These are phyloP conservation scores for Phalacrocorax pelagicus DNA, from an alignment of 2,113 vertebrate genomes.

Conservation along the genomic window DNA sequence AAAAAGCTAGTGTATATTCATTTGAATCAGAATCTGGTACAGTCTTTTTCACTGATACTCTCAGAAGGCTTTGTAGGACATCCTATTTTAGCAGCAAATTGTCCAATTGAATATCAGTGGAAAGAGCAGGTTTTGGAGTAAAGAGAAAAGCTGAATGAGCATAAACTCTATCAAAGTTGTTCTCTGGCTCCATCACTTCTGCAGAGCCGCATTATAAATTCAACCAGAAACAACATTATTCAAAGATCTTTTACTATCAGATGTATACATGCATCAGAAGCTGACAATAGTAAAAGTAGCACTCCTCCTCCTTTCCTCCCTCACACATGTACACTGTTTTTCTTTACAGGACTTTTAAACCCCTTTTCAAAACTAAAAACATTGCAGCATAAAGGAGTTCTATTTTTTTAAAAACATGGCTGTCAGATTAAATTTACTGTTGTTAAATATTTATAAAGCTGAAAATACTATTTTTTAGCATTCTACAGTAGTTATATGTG, in stretches of 20 bases:
- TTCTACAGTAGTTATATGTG: not conserved
- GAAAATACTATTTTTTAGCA: not conserved
- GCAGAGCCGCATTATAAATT: not conserved
- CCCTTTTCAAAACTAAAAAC: not conserved
- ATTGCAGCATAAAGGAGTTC: not conserved
- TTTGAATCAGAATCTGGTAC: not conserved
- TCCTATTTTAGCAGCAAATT: not conserved
- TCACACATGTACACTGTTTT: not conserved
- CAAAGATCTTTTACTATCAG: not conserved
- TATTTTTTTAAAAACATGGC: not conserved
- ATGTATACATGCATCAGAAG: not conserved
- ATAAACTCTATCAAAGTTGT: not conserved
- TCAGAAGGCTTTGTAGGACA: not conserved
- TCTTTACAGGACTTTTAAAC: not conserved
- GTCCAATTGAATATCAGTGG: not conserved
- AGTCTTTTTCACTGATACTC: not conserved
- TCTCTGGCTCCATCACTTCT: not conserved
- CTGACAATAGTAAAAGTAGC: not conserved
- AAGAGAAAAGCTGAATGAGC: not conserved
- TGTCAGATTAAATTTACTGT: not conserved
- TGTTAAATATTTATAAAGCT: not conserved
- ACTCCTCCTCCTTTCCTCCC: not conserved
- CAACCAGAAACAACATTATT: not conserved
- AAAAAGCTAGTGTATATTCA: not conserved
- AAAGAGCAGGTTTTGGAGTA: not conserved